Evolutionary conservation across 2,797 vertebrate genomes (phyloP).

Genomic region (Neopelma chrysocephalum): DNA sequence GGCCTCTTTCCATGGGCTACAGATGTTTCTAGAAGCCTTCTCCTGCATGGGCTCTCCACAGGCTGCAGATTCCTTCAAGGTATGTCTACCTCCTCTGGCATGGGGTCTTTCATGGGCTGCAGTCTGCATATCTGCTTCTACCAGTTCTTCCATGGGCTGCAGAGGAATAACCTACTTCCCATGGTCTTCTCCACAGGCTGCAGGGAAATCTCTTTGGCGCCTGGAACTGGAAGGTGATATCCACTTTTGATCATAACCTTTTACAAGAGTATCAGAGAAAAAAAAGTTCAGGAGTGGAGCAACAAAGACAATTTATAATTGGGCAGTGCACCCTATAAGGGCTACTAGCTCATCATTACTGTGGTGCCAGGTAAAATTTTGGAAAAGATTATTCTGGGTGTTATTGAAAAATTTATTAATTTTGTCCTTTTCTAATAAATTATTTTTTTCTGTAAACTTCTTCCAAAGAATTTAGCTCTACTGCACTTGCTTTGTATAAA

Average conservation of each 20-base stretch:
- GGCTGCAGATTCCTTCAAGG: background rate
- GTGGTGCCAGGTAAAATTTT: background rate
- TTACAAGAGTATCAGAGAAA: background rate
- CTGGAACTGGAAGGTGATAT: background rate
- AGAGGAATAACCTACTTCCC: background rate
- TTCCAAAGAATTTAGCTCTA: background rate
- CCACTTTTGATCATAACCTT: background rate
- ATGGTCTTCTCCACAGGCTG: background rate
- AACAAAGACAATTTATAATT: background rate
- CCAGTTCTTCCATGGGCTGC: background rate
- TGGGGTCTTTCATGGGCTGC: background rate
- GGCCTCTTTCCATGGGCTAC: background rate
- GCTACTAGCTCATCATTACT: background rate
- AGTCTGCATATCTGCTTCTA: background rate
- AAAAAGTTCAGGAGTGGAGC: background rate
- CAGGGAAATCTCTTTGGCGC: background rate
- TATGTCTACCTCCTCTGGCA: background rate
- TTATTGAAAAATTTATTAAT: background rate
- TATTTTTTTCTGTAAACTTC: background rate
- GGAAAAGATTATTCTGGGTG: background rate
- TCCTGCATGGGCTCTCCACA: background rate
- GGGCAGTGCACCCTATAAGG: background rate
- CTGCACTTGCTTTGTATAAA: background rate
- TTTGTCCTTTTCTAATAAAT: background rate
- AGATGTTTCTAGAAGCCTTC: background rate